Conservation (phyloP, 1,140 invertebrate genomes). For the Chlorops oryzae region DNA sequence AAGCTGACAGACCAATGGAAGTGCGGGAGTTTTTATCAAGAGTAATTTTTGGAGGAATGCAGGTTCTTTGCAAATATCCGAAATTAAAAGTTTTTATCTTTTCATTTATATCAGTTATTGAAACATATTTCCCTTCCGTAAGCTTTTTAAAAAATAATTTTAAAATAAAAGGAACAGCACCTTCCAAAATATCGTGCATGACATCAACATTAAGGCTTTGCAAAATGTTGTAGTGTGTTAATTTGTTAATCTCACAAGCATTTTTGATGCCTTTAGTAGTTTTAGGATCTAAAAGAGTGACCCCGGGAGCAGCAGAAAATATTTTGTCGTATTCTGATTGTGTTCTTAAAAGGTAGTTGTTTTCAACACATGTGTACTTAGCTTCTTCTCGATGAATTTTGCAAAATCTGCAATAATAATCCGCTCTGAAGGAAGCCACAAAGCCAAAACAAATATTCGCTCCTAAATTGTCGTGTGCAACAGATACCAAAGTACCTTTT, state of each 20-base stretch:
- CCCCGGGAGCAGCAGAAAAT: neutral
- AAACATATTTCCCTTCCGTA: neutral
- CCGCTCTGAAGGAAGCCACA: slow-evolving; percentile 7
- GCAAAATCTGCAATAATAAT: slow-evolving; percentile 7
- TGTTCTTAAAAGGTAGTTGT: slow-evolving; percentile 1
- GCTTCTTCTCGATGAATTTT: slow-evolving; percentile 8
- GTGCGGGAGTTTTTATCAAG: neutral
- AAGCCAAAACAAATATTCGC: slow-evolving; percentile 9
- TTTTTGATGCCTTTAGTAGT: slow-evolving; percentile 9
- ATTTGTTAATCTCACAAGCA: slow-evolving; percentile 3
- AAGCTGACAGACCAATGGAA: neutral
- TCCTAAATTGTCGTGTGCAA: slow-evolving; percentile 10
- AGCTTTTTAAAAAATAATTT: neutral
- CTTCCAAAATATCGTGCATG: neutral
- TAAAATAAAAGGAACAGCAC: no score
- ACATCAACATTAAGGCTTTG: neutral
- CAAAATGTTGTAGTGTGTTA: neutral
- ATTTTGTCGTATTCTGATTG: slow-evolving; percentile 3
- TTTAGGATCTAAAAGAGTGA: neutral
- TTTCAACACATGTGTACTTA: slow-evolving; percentile 1
- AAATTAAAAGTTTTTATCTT: neutral
- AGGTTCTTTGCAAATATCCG: neutral
- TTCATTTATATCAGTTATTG: neutral
- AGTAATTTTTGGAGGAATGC: neutral
- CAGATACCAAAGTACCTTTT: slow-evolving; percentile 9